phyloP scores from a whole-genome alignment of 2,888 invertebrate species.

The Gnatocerus cornutus region DNA sequence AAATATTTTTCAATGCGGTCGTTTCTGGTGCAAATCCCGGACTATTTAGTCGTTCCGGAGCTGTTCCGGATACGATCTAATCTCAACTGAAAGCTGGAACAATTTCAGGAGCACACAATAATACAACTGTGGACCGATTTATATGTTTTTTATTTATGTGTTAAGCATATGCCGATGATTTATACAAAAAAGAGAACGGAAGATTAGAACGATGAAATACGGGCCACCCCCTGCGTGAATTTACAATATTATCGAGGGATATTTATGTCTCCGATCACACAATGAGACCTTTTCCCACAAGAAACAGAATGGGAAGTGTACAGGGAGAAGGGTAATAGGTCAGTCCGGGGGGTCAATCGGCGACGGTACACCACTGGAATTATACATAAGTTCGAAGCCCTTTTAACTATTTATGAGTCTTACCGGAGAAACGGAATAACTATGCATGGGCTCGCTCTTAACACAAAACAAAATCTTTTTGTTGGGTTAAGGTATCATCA shows the following conservation, averaged over 20 bases:
- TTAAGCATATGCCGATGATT: slow-evolving; percentile 46
- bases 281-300: slow-evolving; percentile 32
- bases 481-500: slow-evolving; percentile 24
- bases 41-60: slow-evolving; percentile 14
- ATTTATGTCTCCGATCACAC: slow-evolving; percentile 46
- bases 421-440: slow-evolving; percentile 13
- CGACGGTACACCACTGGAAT: slow-evolving; percentile 40
- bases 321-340: slow-evolving; percentile 37
- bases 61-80: slow-evolving; percentile 22
- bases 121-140: slow-evolving; percentile 22
- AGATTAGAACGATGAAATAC: slow-evolving; percentile 44
- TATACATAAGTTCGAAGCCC: slow-evolving; percentile 39
- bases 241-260: slow-evolving; percentile 44
- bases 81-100: slow-evolving; percentile 23
- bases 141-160: slow-evolving; percentile 48
- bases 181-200: slow-evolving; percentile 36
- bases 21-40: slow-evolving; percentile 4
- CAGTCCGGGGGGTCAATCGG: slow-evolving; percentile 42
- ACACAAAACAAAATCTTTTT: slow-evolving; percentile 32
- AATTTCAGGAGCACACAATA: slow-evolving; percentile 36
- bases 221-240: slow-evolving; percentile 38
- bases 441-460: slow-evolving; percentile 13
- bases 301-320: slow-evolving; percentile 29
- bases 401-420: slow-evolving; percentile 42
- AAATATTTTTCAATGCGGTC: slow-evolving; percentile 1